These are phyloP conservation scores for Drosophila athabasca DNA, from an alignment of 1,140 invertebrate genomes.

Conservation along the genomic window DNA sequence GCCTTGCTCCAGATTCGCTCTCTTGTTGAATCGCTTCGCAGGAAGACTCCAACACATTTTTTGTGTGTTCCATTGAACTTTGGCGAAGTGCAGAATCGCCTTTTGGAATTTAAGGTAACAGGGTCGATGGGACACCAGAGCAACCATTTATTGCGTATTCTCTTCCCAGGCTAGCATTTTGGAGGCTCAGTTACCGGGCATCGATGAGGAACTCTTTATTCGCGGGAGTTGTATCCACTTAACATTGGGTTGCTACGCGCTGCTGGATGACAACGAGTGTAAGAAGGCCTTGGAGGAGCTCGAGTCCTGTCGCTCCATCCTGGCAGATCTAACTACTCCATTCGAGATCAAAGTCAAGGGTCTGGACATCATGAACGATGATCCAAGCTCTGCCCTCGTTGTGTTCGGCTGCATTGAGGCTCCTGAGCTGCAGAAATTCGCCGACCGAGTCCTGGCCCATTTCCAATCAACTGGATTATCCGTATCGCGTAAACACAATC, in stretches of 20 bases:
- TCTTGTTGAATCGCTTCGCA: slow-evolving; percentile 60
- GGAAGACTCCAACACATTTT: slow-evolving; percentile 72
- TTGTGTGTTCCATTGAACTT: slow-evolving; percentile 59
- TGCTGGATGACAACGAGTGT: slow-evolving; percentile 70
- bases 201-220: slow-evolving; percentile 63
- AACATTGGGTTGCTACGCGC: slow-evolving; percentile 60
- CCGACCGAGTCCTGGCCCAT: slow-evolving; percentile 85
- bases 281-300: slow-evolving; percentile 51
- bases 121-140: no score
- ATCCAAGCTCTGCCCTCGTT: slow-evolving; percentile 88
- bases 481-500: slow-evolving; percentile 47
- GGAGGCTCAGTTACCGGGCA: slow-evolving; percentile 62
- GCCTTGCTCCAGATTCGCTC: slow-evolving; percentile 63
- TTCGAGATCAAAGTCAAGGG: slow-evolving; percentile 85
- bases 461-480: slow-evolving; percentile 85
- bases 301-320: slow-evolving; percentile 50
- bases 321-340: slow-evolving; percentile 42
- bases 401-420: slow-evolving; percentile 88
- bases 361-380: slow-evolving; percentile 94
- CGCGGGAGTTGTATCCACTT: slow-evolving; percentile 57
- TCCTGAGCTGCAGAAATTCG: slow-evolving; percentile 74
- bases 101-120: slow-evolving; percentile 51
- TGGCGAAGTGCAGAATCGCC: slow-evolving; percentile 54
- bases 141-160: neutral
- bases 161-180: slow-evolving; percentile 49